Evolutionary conservation across 2,888 invertebrate genomes (phyloP).

Genomic region (Apamea anceps): DNA sequence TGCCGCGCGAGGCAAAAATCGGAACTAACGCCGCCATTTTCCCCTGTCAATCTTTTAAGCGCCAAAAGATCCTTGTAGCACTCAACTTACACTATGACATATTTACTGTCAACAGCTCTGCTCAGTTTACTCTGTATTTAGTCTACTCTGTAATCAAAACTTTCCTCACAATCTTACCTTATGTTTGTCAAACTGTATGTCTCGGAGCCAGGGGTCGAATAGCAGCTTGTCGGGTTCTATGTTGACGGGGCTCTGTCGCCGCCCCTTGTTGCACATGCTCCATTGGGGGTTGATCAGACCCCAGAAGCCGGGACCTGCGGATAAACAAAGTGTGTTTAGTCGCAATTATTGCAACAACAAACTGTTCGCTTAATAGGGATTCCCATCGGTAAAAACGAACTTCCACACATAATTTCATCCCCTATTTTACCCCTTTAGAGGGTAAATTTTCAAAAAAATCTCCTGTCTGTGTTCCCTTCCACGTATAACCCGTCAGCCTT

Average conservation of each 20-base stretch:
- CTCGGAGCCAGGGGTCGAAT: slow-evolving; percentile 98
- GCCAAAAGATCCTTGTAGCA: too few relatives aligned
- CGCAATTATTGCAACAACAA: neutral
- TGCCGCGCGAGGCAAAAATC: too few relatives aligned
- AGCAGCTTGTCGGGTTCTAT: slow-evolving; percentile 98
- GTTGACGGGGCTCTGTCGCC: slow-evolving; percentile 99
- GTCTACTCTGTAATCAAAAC: neutral
- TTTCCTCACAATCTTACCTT: slow-evolving; percentile 91
- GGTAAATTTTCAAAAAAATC: neutral
- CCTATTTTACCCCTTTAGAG: neutral
- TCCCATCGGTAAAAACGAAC: neutral
- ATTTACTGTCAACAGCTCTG: too few relatives aligned
- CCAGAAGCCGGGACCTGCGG: slow-evolving; percentile 99
- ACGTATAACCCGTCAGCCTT: too few relatives aligned
- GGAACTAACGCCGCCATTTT: too few relatives aligned
- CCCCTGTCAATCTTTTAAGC: too few relatives aligned
- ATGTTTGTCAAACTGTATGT: slow-evolving; percentile 97
- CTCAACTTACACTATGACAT: too few relatives aligned
- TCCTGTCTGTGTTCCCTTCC: too few relatives aligned
- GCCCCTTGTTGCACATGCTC: slow-evolving; percentile 99
- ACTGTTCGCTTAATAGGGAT: neutral
- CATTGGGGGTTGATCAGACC: slow-evolving; percentile 99
- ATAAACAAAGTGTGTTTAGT: neutral
- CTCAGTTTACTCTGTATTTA: too few relatives aligned
- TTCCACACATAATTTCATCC: neutral